Percentiles rank a stretch among this genome's conserved stretches.
phyloP scores from a whole-genome alignment of 2,797 vertebrate genomes.

The Hydrolagus colliei region DNA sequence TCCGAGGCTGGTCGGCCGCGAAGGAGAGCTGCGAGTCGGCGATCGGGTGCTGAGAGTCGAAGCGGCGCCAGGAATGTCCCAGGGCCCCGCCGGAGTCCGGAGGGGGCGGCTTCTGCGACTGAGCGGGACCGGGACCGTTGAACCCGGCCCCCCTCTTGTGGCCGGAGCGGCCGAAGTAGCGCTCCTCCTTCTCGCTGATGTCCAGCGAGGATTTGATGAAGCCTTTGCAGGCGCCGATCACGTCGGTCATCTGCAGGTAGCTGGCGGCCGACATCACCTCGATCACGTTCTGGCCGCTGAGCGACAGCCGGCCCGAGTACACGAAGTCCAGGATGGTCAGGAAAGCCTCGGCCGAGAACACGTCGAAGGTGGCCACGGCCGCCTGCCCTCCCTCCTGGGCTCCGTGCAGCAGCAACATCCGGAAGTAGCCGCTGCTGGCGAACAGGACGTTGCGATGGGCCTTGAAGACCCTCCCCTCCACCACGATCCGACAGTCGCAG shows the following conservation, averaged over 20 bases:
- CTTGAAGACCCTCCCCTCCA: constrained; percentile 86
- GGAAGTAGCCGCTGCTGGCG: constrained; percentile 93
- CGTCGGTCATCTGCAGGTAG: constrained; percentile 94
- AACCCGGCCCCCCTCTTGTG: constrained; percentile 57
- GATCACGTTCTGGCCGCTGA: constrained; percentile 88
- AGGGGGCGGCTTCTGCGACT: constrained; percentile 40
- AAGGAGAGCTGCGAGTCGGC: constrained; percentile 22
- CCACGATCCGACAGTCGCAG: constrained; percentile 88
- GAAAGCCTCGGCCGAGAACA: constrained; percentile 84
- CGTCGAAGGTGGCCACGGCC: constrained; percentile 80
- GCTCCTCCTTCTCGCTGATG: constrained; percentile 66
- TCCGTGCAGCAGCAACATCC: constrained; percentile 85
- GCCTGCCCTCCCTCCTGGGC: constrained; percentile 61
- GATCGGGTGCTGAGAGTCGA: constrained; percentile 47
- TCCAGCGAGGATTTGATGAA: constrained; percentile 94
- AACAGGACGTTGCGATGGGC: constrained; percentile 91
- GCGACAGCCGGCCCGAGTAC: constrained; percentile 85
- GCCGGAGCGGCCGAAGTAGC: constrained; percentile 55
- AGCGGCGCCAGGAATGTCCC: constrained; percentile 64
- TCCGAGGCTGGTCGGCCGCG: constrained; percentile 46
- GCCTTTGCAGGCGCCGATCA: constrained; percentile 89
- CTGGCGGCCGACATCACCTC: constrained; percentile 96
- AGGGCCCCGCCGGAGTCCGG: constrained; percentile 50
- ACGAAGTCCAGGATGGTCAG: constrained; percentile 90
- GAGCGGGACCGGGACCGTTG: constrained; percentile 43